Evolutionary conservation across 2,113 vertebrate species (phyloP), one percentile per base, ranked within the genome.

Genomic region (Gadus chalcogrammus): DNA sequence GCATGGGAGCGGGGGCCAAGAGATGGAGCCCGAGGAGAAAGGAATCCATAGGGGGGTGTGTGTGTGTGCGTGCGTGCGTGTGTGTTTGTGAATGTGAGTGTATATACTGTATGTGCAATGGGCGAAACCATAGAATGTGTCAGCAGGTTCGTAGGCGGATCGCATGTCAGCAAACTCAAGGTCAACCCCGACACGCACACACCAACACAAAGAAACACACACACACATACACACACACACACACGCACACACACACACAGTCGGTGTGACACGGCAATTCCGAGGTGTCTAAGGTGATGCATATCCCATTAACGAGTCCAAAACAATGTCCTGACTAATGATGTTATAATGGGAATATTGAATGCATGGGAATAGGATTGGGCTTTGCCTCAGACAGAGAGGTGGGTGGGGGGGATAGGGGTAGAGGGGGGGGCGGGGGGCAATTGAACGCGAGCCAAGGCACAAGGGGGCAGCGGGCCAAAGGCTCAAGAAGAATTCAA

Each of bases 341-440:
- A 87, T 82, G 82, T 84, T 89, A 89, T 91, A 88, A 91, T 88
- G 84, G 82, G 82, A 86, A 88, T 91, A 91, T 89, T 85, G 90
- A 92, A 91, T 89, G 87, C 88, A 87, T 86, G 83, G 83, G 85
- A 88, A 88, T 87, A 80, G 84, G 83, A 89, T 88, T 88, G 88
- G 75, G 76, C 75, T 77, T 66, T 4, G 67, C 64, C 65, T 59
- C 77, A 88, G 84, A 84, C 80, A 82, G 85, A 35, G 31, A 35
- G 31, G 31, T 35, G 42, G 42, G 11, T 9, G 42, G 42, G 42
- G 5, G 9, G 9, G 42, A 9, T 13, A 9, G 42, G 12, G 42
- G 42, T 24, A 9, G 42, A 9, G 42, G 42, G 42, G 8, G 42
- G 42, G 87, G 81, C 78, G 62, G 65, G 53, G 79, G 83, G 78